Evolutionary conservation across 2,113 vertebrate genomes (phyloP).

Genomic region (Bos javanicus): DNA sequence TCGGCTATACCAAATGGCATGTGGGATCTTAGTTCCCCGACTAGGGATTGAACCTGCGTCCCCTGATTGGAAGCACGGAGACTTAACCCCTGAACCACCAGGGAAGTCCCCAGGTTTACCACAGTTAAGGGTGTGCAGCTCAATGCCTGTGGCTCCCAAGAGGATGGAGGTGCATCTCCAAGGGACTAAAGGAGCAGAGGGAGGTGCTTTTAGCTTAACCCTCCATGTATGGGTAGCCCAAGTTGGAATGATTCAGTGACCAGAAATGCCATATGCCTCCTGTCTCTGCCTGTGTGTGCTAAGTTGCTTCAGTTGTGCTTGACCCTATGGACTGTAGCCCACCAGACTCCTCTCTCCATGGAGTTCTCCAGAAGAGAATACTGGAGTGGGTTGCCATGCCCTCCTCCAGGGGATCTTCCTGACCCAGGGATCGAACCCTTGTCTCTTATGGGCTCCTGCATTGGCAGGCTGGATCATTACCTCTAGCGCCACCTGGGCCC

Average conservation of each 20-base stretch:
- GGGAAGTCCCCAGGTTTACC: not conserved
- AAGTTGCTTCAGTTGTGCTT: not conserved
- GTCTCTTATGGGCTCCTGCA: not conserved
- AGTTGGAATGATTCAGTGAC: not conserved
- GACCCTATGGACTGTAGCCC: not conserved
- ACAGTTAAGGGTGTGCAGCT: not conserved
- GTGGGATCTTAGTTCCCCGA: not conserved
- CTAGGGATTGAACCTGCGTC: not conserved
- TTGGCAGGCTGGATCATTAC: not conserved
- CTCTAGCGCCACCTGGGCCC: not conserved
- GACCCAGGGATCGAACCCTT: not conserved
- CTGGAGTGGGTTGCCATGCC: not conserved
- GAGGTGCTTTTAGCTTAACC: not conserved
- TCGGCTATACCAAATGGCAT: not conserved
- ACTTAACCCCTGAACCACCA: not conserved
- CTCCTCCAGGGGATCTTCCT: not conserved
- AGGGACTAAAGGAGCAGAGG: not conserved
- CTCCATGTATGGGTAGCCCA: not conserved
- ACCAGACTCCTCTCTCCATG: not conserved
- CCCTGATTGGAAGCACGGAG: not conserved
- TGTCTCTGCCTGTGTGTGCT: not conserved
- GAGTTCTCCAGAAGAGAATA: not conserved
- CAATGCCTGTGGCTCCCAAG: not conserved
- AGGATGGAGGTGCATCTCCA: not conserved
- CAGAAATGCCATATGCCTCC: not conserved